phyloP scores from a whole-genome alignment of 2,888 invertebrate genomes.

The Loripinus fragilis region DNA sequence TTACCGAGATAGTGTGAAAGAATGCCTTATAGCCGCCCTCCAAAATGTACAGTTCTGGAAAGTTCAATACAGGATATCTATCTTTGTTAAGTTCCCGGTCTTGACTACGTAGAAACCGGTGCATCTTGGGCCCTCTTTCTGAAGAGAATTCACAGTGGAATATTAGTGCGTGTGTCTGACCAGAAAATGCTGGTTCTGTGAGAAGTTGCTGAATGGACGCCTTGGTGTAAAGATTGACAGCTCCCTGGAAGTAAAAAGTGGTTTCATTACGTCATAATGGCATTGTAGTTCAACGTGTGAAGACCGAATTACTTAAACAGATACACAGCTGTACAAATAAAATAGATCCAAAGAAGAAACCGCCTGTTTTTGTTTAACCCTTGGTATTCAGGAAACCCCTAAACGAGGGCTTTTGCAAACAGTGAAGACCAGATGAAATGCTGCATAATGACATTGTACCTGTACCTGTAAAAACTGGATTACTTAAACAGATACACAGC shows the following conservation, averaged over 20 bases:
- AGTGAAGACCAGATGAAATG: too few relatives aligned
- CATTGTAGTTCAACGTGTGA: too few relatives aligned
- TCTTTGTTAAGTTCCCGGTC: constrained; percentile 34
- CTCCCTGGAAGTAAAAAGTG: constrained; percentile 37
- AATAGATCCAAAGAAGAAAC: background rate
- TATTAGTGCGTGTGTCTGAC: constrained; percentile 89
- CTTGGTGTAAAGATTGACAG: constrained; percentile 57
- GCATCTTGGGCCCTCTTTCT: constrained; percentile 96
- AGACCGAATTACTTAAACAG: too few relatives aligned
- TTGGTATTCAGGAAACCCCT: too few relatives aligned
- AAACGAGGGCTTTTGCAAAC: too few relatives aligned
- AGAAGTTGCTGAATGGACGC: constrained; percentile 42
- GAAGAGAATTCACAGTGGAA: constrained; percentile 99
- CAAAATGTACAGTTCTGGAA: constrained; percentile 30
- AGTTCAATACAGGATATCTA: constrained; percentile 31
- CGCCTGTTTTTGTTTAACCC: background rate
- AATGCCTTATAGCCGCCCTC: constrained; percentile 31
- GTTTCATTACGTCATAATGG: too few relatives aligned
- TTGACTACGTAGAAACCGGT: constrained; percentile 24
- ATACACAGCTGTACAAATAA: too few relatives aligned
- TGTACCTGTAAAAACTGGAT: too few relatives aligned
- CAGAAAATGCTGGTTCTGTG: constrained; percentile 6
- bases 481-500: too few relatives aligned
- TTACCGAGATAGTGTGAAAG: constrained; percentile 1
- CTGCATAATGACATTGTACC: too few relatives aligned